Evolutionary conservation across 2,113 vertebrate species (phyloP).

Genomic region (Lathamus discolor): DNA sequence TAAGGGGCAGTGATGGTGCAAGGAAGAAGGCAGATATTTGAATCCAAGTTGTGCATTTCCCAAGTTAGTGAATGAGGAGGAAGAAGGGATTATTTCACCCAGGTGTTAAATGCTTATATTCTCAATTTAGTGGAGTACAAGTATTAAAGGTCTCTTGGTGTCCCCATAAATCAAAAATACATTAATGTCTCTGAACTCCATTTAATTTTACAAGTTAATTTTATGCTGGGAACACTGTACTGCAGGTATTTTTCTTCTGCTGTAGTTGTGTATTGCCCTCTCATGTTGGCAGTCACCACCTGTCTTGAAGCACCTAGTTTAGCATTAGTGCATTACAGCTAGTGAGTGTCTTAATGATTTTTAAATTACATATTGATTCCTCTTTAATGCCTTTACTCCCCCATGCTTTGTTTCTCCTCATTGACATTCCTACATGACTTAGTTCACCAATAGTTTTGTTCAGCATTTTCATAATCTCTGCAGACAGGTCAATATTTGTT

Average conservation of each 20-base stretch:
- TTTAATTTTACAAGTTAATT: not conserved
- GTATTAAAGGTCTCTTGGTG: not conserved
- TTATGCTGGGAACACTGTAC: not conserved
- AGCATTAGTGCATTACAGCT: not conserved
- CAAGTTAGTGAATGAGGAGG: not conserved
- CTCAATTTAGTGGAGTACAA: not conserved
- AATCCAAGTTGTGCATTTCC: not conserved
- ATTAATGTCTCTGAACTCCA: not conserved
- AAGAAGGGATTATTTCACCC: not conserved
- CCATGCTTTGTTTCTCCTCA: not conserved
- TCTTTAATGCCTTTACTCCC: not conserved
- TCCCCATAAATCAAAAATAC: not conserved
- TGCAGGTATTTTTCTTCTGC: not conserved
- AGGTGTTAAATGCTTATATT: not conserved
- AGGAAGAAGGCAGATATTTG: not conserved
- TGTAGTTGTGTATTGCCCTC: not conserved
- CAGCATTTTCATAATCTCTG: not conserved
- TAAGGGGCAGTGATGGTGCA: too few species aligned
- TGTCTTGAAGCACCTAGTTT: not conserved
- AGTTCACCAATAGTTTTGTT: not conserved
- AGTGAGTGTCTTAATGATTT: not conserved
- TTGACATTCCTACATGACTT: not conserved
- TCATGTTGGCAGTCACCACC: not conserved
- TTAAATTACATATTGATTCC: conserved; percentile 37
- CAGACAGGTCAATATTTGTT: not conserved